Percentiles rank a stretch among this genome's conserved stretches.
Evolutionary conservation across 2,888 invertebrate genomes (phyloP).

Genomic region (Acrocera orbiculus): DNA sequence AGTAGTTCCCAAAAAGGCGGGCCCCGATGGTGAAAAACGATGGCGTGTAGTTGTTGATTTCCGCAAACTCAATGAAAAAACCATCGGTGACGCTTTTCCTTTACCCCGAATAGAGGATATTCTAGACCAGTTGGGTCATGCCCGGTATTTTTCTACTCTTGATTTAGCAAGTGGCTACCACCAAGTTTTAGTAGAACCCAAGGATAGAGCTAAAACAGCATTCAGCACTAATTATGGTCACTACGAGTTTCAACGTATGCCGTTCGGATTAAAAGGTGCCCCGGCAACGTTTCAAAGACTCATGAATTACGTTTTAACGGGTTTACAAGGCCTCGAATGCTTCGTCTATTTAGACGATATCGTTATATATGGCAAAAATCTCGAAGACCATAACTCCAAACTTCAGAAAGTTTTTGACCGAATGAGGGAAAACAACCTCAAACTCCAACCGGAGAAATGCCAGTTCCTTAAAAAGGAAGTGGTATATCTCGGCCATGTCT

Average conservation of each 20-base stretch:
- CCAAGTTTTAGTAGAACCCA: slow-evolving; percentile 6
- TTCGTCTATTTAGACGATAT: slow-evolving; percentile 7
- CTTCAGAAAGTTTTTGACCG: slow-evolving; percentile 13
- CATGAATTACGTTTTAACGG: slow-evolving; percentile 4
- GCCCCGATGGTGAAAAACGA: not conserved
- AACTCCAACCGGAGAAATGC: slow-evolving; percentile 16
- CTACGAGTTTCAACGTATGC: slow-evolving; percentile 11
- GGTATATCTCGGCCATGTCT: slow-evolving; percentile 15
- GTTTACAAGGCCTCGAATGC: slow-evolving; percentile 4
- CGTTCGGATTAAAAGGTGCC: not conserved
- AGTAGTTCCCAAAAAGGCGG: not conserved
- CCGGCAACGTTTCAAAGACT: not conserved
- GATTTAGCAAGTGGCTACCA: slow-evolving; percentile 12
- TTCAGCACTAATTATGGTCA: slow-evolving; percentile 13
- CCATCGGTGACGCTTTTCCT: slow-evolving; percentile 4
- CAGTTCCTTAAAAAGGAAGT: slow-evolving; percentile 14
- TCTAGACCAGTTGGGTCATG: slow-evolving; percentile 9
- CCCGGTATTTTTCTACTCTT: slow-evolving; percentile 10
- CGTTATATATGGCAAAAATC: slow-evolving; percentile 4
- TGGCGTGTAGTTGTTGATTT: slow-evolving; percentile 2
- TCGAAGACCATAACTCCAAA: slow-evolving; percentile 5
- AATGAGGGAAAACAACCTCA: slow-evolving; percentile 13
- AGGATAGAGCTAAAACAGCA: slow-evolving; percentile 11
- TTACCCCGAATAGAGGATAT: slow-evolving; percentile 11
- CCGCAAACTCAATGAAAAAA: slow-evolving; percentile 1